Evolutionary conservation across 2,113 vertebrate genomes (phyloP).

Genomic region (Grus americana): DNA sequence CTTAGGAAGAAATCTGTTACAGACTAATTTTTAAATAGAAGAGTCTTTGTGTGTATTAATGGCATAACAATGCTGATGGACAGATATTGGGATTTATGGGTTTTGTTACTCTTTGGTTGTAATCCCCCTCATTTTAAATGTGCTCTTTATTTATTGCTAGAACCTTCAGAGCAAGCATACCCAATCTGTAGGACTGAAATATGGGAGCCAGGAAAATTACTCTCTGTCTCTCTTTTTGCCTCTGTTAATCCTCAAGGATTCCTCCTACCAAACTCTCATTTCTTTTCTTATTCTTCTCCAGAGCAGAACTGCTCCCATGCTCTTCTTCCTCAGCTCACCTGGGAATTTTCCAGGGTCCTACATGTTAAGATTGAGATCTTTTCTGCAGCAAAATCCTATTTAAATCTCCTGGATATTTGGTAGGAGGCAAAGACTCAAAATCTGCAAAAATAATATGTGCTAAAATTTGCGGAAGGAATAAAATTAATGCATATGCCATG

Average conservation of each 20-base stretch:
- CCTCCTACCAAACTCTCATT: not conserved
- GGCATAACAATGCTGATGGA: not conserved
- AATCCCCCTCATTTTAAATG: not conserved
- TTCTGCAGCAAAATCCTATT: not conserved
- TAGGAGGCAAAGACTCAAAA: constrained; percentile 33
- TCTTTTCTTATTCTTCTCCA: not conserved
- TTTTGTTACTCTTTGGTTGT: not conserved
- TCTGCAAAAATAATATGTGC: constrained; percentile 49
- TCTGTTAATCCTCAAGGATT: not conserved
- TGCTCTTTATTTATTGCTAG: not conserved
- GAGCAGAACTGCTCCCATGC: not conserved
- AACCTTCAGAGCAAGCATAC: not conserved
- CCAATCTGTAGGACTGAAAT: not conserved
- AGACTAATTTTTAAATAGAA: not conserved
- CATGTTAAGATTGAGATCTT: not conserved
- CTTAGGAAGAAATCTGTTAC: not conserved
- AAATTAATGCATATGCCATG: constrained; percentile 57
- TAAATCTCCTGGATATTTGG: constrained; percentile 37
- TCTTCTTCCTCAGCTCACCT: not conserved
- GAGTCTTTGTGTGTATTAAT: not conserved
- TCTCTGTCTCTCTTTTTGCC: not conserved
- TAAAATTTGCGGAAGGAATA: constrained; percentile 51
- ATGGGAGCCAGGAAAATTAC: not conserved
- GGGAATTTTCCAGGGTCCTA: not conserved
- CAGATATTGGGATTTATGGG: not conserved